phyloP scores from a whole-genome alignment of 2,888 invertebrate genomes.

The Hoplodrina blanda region DNA sequence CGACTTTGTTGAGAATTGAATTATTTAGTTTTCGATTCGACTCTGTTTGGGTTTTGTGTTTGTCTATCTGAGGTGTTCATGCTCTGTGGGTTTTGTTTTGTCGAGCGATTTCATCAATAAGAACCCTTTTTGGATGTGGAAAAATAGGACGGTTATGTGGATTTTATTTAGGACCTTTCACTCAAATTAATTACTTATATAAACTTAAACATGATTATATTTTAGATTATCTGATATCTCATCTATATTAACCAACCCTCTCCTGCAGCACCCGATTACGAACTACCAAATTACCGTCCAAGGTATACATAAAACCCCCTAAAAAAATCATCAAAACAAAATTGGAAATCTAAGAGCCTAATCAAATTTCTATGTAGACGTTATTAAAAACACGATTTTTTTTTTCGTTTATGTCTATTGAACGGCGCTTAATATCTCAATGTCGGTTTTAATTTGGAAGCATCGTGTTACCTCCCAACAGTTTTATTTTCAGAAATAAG shows the following conservation, averaged over 20 bases:
- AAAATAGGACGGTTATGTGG: constrained; percentile 48
- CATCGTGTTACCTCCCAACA: constrained; percentile 88
- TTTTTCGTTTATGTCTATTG: constrained; percentile 67
- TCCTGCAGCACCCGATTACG: constrained; percentile 8
- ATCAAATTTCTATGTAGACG: constrained; percentile 72
- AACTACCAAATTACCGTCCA: constrained; percentile 24
- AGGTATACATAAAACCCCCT: constrained; percentile 15
- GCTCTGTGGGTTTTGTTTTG: constrained; percentile 74
- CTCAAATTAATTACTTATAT: constrained; percentile 23
- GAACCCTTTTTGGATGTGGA: constrained; percentile 37
- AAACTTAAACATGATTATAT: neutral
- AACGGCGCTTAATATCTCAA: constrained; percentile 89
- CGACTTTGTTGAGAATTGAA: constrained; percentile 86
- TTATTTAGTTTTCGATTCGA: constrained; percentile 89
- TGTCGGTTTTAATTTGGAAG: constrained; percentile 89
- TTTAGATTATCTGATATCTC: neutral
- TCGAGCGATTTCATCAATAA: constrained; percentile 52
- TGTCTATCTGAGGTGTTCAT: constrained; percentile 75
- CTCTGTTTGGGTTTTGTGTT: constrained; percentile 81
- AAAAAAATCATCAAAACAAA: constrained; percentile 45
- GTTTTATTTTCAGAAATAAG: constrained; percentile 85
- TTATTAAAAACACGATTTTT: constrained; percentile 69
- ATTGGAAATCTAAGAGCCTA: constrained; percentile 63
- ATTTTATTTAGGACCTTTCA: constrained; percentile 29
- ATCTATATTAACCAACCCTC: constrained; percentile 24